Evolutionary conservation across 1,140 invertebrate species (phyloP), one percentile per base, ranked within the genome.

Genomic region (Eriosoma lanigerum): DNA sequence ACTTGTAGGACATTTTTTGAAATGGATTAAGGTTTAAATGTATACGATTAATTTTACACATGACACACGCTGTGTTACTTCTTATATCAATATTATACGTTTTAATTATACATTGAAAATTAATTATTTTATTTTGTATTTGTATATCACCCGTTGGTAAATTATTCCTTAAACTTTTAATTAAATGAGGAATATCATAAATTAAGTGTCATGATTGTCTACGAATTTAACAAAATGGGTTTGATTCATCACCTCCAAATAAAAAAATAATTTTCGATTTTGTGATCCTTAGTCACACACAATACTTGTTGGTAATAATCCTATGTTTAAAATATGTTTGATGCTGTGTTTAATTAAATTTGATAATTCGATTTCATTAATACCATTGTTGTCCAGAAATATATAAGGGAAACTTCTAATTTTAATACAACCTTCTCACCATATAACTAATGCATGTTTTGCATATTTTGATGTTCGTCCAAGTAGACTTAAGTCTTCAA

Each of bases 81-180:
- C 15, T 24, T 26, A 15, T 4, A 10, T 58, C 56, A 58, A 58
- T 58, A 26, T 58, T 26, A 8, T 58, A 58, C 4, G 56, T 26
- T 26, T 58, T 58, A 13, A 26, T 26, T 26, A 58, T 15, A 26
- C 26, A 4, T 58, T 19, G 60, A 19, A 64, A 64, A 19, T 4
- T 17, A 64, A 64, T 32, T 4, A 64, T 64, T 64, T 64, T 29
- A 64, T 64, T 32, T 64, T 64, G 17, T 32, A 64, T 38, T 64
- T 64, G 60, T 29, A 64, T 64, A 64, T 64, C 60, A 29, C 60
- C 15, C 17, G 60, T 64, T 13, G 32, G 1, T 19, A 64, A 64
- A 64, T 64, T 29, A 19, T 64, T 64, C 19, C 60, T 64, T 32
- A 64, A 32, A 64, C 60, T 64, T 64, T 64, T 64, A 64, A 64